phyloP scores from a whole-genome alignment of 2,888 invertebrate genomes.

The Eupelmus urozonus region DNA sequence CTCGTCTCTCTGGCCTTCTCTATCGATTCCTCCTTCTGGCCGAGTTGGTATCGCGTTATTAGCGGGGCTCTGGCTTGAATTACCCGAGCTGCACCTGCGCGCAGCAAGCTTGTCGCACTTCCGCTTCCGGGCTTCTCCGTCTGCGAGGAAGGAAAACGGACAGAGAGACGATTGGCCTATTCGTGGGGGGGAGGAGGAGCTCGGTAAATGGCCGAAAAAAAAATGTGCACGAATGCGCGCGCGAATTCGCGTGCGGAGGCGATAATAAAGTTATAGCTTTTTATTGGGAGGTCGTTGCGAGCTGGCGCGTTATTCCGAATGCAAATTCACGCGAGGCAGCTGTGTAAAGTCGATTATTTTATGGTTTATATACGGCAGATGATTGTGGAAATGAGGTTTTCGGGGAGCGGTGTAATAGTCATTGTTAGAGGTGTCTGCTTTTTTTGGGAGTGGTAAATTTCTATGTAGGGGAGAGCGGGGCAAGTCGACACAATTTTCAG shows the following conservation, averaged over 20 bases:
- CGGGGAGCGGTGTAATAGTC: too few species aligned
- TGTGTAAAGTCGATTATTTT: background rate
- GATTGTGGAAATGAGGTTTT: background rate
- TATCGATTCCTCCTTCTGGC: constrained; percentile 37
- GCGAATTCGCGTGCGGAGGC: background rate
- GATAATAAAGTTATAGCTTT: background rate
- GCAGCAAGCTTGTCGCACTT: constrained; percentile 37
- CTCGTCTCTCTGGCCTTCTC: background rate
- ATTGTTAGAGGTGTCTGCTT: too few species aligned
- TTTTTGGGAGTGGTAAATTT: too few species aligned
- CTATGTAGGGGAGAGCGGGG: too few species aligned
- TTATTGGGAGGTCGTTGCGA: background rate
- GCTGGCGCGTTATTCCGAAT: background rate
- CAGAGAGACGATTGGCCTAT: too few species aligned
- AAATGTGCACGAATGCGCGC: background rate
- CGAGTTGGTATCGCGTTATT: constrained; percentile 45
- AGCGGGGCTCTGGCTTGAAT: constrained; percentile 23
- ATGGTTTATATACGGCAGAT: background rate
- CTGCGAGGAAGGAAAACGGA: too few species aligned
- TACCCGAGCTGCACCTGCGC: constrained; percentile 26
- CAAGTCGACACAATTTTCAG: too few species aligned
- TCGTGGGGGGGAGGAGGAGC: too few species aligned
- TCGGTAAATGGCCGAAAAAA: too few species aligned
- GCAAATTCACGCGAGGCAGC: background rate
- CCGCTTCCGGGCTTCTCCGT: constrained; percentile 18